A percentile compares a stretch with the other conserved stretches of the same genome.
Conservation (phyloP, 2,113 vertebrate genomes). For the Cephalopholis sonnerati region DNA sequence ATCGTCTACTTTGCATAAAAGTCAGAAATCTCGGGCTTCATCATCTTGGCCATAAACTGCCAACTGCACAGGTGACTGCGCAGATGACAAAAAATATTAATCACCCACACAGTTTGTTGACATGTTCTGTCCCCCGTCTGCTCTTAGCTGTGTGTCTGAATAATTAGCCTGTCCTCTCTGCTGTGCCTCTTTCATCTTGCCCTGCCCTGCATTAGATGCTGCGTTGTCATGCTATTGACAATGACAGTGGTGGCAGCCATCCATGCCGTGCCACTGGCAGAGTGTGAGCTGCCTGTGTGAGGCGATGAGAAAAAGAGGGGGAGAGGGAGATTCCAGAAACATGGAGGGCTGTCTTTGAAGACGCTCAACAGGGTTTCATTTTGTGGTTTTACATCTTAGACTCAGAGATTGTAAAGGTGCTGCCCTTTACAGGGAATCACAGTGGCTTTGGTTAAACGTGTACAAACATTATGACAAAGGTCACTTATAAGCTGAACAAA, state of each 20-base stretch:
- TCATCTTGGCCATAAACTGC: slow-evolving; percentile 50
- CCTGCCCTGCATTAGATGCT: slow-evolving; percentile 63
- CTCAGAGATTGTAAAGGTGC: slow-evolving; percentile 25
- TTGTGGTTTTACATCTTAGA: slow-evolving; percentile 14
- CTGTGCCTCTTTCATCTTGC: slow-evolving; percentile 71
- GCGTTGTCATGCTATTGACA: slow-evolving; percentile 73
- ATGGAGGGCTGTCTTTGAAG: slow-evolving; percentile 29
- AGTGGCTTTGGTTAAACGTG: slow-evolving; percentile 22
- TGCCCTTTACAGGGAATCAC: slow-evolving; percentile 20
- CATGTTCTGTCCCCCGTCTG: slow-evolving; percentile 63
- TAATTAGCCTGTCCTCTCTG: slow-evolving; percentile 78
- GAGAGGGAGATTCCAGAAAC: slow-evolving; percentile 33
- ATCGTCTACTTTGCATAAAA: slow-evolving; percentile 64
- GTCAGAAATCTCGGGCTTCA: slow-evolving; percentile 46
- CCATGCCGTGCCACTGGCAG: slow-evolving; percentile 71
- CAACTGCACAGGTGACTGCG: slow-evolving; percentile 66
- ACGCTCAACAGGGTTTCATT: slow-evolving; percentile 9
- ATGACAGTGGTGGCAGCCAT: slow-evolving; percentile 73
- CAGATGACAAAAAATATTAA: slow-evolving; percentile 74
- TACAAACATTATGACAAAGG: slow-evolving; percentile 37
- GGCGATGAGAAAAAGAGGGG: slow-evolving; percentile 19
- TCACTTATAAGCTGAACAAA: slow-evolving; percentile 23
- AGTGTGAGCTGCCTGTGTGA: slow-evolving; percentile 59
- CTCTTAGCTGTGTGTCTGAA: slow-evolving; percentile 75
- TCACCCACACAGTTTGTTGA: slow-evolving; percentile 79